phyloP scores from a whole-genome alignment of 92 coral and sea anemone species.

The Epizoanthus stellaris region DNA sequence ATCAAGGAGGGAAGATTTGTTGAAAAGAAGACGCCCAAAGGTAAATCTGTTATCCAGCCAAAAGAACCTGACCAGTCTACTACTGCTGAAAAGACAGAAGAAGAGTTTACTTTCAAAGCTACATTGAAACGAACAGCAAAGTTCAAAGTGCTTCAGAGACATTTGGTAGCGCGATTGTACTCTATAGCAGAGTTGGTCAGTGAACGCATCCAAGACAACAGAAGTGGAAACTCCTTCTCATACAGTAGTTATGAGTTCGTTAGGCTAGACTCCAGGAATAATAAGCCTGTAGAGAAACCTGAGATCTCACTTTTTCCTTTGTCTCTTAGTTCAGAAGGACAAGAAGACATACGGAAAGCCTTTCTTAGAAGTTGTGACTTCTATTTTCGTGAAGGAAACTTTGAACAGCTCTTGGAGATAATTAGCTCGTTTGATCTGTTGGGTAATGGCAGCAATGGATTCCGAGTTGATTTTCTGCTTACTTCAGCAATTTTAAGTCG shows the following conservation, averaged over 20 bases:
- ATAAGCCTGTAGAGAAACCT: constrained; percentile 53
- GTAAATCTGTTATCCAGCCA: not conserved
- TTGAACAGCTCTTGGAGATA: constrained; percentile 81
- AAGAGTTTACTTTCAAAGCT: constrained; percentile 70
- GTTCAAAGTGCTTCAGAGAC: constrained; percentile 88
- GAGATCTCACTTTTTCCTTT: constrained; percentile 77
- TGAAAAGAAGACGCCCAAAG: not conserved
- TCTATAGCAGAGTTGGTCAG: constrained; percentile 82
- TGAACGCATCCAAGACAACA: constrained; percentile 53
- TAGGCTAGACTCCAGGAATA: constrained; percentile 61
- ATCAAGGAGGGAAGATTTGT: not conserved
- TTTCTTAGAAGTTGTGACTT: constrained; percentile 76
- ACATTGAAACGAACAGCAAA: constrained; percentile 67
- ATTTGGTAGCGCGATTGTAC: constrained; percentile 79
- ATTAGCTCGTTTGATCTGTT: constrained; percentile 72
- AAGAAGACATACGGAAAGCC: constrained; percentile 71
- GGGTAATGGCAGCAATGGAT: constrained; percentile 75
- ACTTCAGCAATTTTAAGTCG: constrained; percentile 80
- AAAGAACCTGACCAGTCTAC: not conserved
- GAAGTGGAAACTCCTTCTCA: constrained; percentile 45
- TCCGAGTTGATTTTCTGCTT: constrained; percentile 79
- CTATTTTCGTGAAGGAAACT: constrained; percentile 78
- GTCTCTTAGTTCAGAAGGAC: constrained; percentile 70
- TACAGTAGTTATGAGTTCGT: constrained; percentile 74
- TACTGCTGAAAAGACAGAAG: constrained; percentile 38